A percentile compares a stretch with the other conserved stretches of the same genome.
Evolutionary conservation across 1,140 invertebrate species (phyloP).

Genomic region (Muscidifurax raptorellus): DNA sequence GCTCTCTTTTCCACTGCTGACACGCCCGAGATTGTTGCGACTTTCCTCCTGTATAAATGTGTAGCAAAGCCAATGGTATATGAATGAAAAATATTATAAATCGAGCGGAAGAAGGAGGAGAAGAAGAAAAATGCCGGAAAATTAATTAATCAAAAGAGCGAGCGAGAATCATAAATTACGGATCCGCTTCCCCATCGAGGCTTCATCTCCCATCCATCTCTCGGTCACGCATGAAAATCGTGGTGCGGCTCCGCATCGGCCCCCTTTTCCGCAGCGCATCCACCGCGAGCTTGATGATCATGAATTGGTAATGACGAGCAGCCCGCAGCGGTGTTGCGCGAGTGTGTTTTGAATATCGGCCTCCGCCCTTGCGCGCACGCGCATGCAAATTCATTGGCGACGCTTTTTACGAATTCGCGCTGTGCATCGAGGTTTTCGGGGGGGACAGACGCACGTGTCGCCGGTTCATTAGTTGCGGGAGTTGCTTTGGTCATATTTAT

Average conservation of each 20-base stretch:
- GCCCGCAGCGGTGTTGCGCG: background rate
- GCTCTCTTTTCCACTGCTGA: too few species aligned
- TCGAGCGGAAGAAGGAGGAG: background rate
- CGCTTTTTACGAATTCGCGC: slow-evolving; percentile 5
- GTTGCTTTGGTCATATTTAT: too few species aligned
- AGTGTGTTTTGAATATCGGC: slow-evolving; percentile 35
- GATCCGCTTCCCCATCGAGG: background rate
- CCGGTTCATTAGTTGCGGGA: too few species aligned
- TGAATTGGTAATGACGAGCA: slow-evolving; percentile 48
- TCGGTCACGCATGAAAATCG: slow-evolving; percentile 24
- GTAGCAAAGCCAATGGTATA: too few species aligned
- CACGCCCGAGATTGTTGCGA: too few species aligned
- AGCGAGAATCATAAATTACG: slow-evolving; percentile 28
- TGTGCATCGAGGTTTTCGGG: background rate
- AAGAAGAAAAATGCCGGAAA: background rate
- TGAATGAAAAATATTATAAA: background rate
- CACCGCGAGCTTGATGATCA: slow-evolving; percentile 40
- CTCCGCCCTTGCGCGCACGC: background rate
- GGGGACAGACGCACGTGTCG: background rate
- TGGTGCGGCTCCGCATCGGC: background rate
- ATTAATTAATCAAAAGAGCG: slow-evolving; percentile 4
- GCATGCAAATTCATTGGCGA: slow-evolving; percentile 34
- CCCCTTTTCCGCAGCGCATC: background rate
- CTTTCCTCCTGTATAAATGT: too few species aligned
- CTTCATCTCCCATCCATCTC: slow-evolving; percentile 19